Percentiles rank a stretch among this genome's conserved stretches.
phyloP scores from a whole-genome alignment of 2,888 invertebrate genomes.

The Mythimna albipuncta region DNA sequence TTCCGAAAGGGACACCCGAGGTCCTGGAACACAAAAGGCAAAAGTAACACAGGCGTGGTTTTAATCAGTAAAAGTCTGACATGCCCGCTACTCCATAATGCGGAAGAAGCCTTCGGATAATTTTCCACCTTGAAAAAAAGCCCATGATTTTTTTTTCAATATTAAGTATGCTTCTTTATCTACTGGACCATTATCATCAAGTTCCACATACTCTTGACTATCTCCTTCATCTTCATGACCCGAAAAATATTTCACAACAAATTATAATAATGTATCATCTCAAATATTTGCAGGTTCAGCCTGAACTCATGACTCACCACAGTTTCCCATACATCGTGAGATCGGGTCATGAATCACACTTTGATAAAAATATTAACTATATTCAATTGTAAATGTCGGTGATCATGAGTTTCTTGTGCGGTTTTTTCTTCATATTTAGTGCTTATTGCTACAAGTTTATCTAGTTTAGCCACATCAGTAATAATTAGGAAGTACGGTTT shows the following conservation, averaged over 20 bases:
- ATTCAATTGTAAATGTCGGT: constrained; percentile 55
- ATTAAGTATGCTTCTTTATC: not conserved
- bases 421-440: constrained; percentile 35
- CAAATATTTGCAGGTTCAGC: constrained; percentile 36
- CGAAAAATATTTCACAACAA: constrained; percentile 48
- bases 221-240: constrained; percentile 21
- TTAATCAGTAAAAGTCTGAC: too few relatives aligned
- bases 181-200: constrained; percentile 15
- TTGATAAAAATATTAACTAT: constrained; percentile 54
- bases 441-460: constrained; percentile 13
- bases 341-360: constrained; percentile 45
- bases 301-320: constrained; percentile 42
- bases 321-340: constrained; percentile 50
- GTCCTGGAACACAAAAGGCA: too few relatives aligned
- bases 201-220: not conserved
- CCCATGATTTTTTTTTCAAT: too few relatives aligned
- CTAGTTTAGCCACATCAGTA: constrained; percentile 1
- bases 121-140: too few relatives aligned
- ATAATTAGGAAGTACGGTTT: not conserved
- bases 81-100: too few relatives aligned
- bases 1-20: too few relatives aligned
- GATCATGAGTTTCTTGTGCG: constrained; percentile 38
- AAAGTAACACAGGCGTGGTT: too few relatives aligned
- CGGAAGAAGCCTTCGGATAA: too few relatives aligned
- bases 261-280: constrained; percentile 41